phyloP scores from a whole-genome alignment of 2,888 invertebrate genomes.

The Meloe dianella region DNA sequence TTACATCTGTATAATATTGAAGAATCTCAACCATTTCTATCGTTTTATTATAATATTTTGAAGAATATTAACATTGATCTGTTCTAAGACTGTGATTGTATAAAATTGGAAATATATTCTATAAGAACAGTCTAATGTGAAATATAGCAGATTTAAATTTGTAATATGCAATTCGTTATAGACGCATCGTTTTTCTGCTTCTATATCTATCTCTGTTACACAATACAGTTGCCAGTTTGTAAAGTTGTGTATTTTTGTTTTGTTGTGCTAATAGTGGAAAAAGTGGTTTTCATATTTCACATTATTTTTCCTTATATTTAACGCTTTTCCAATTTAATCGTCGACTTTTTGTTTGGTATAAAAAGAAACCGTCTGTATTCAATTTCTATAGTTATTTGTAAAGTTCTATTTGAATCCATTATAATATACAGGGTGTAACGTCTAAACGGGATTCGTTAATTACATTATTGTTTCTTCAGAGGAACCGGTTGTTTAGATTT shows the following conservation, averaged over 20 bases:
- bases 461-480: background rate
- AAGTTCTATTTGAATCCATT: background rate
- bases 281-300: conserved; percentile 3
- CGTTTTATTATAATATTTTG: background rate
- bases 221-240: background rate
- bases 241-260: background rate
- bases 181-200: conserved; percentile 39
- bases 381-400: background rate
- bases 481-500: background rate
- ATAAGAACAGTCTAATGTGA: conserved; percentile 24
- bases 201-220: background rate
- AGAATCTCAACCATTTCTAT: conserved; percentile 13
- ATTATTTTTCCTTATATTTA: conserved; percentile 1
- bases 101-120: background rate
- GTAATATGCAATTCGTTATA: conserved; percentile 54
- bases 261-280: background rate
- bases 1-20: background rate
- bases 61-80: conserved; percentile 3
- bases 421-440: background rate
- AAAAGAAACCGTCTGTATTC: background rate
- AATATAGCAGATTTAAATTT: conserved; percentile 48
- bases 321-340: conserved; percentile 3
- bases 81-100: background rate
- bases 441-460: no score
- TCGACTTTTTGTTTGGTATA: background rate